Base-by-base conservation (phyloP, 2,797 vertebrate genomes). In the Hybognathus amarus region DNA sequence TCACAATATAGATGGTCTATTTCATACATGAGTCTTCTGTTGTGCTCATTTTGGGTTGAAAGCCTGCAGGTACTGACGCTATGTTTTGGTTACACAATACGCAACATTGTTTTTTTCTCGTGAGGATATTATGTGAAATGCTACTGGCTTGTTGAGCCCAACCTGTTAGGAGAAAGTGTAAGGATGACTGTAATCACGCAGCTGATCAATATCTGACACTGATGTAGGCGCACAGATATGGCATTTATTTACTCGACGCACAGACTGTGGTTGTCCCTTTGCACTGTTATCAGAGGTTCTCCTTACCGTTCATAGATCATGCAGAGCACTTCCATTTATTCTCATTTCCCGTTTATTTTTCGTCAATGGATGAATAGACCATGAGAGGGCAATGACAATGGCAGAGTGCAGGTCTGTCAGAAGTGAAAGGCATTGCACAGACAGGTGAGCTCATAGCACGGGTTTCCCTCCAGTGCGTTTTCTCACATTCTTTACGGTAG, bases 1-100 rank as follows among this genome's bases (percentile, higher is more conserved):
- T 87, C 85, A 91, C 77, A 85, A 73, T 85, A 85, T 85, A 85
- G 88, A 83, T 83, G 76, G 79, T 83, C 81, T 70, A 27, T 88
- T 81, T 85, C 68, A 87, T 69, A 79, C 82, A 59, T 81, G 11
- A 67, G 79, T 71, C 83, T 85, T 74, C 87, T 59, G 54, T 30
- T 50, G 71, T 71, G 79, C 80, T 59, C 54, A 33, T 86, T 76
- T 63, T 79, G 24, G 27, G 75, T 52, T 80, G 45, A 86, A 70
- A 85, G 8, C 71, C 80, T 40, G 27, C 82, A 85, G 85, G 82
- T 54, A 64, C 68, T 82, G 74, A 69, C 22, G 52, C 82, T 61
- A 52, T 74, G 63, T 77, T 79, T 75, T 79, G 74, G 74, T 80
- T 82, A 76, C 56, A 80, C 56, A 79, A 61, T 82, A 83, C 67